Percentiles rank a stretch among this genome's conserved stretches.
phyloP scores from a whole-genome alignment of 2,888 invertebrate genomes.

The Lithophane socia region DNA sequence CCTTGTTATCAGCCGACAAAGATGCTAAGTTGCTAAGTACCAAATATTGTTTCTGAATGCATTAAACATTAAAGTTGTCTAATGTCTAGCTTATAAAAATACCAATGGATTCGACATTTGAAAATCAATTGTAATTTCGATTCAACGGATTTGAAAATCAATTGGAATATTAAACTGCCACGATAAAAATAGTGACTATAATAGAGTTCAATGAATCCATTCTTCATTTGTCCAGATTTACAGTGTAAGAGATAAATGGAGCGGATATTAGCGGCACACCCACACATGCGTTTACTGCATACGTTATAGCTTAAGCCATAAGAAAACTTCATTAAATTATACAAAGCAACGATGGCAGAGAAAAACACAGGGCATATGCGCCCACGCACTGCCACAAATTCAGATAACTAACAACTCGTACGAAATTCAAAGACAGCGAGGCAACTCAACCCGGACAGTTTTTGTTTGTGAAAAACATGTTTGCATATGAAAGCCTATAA shows the following conservation, averaged over 20 bases:
- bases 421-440: conserved; percentile 46
- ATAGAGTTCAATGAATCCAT: conserved; percentile 72
- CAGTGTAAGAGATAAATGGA: conserved; percentile 75
- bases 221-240: conserved; percentile 74
- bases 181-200: conserved; percentile 60
- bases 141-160: no score
- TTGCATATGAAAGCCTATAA: conserved; percentile 53
- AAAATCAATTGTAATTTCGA: conserved; percentile 51
- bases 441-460: conserved; percentile 39
- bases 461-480: conserved; percentile 53
- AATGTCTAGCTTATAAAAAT: conserved; percentile 21
- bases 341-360: conserved; percentile 72
- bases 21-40: conserved; percentile 57
- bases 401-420: conserved; percentile 50
- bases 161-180: conserved; percentile 45
- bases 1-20: conserved; percentile 65
- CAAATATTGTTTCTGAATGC: conserved; percentile 14
- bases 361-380: conserved; percentile 67
- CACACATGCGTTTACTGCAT: conserved; percentile 74
- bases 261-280: conserved; percentile 79
- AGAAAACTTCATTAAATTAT: conserved; percentile 75
- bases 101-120: conserved; percentile 15
- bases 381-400: conserved; percentile 64
- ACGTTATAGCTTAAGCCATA: conserved; percentile 75
- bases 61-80: conserved; percentile 3